Base-by-base conservation (phyloP, 2,797 vertebrate genomes). In the Thalassophryne amazonica region DNA sequence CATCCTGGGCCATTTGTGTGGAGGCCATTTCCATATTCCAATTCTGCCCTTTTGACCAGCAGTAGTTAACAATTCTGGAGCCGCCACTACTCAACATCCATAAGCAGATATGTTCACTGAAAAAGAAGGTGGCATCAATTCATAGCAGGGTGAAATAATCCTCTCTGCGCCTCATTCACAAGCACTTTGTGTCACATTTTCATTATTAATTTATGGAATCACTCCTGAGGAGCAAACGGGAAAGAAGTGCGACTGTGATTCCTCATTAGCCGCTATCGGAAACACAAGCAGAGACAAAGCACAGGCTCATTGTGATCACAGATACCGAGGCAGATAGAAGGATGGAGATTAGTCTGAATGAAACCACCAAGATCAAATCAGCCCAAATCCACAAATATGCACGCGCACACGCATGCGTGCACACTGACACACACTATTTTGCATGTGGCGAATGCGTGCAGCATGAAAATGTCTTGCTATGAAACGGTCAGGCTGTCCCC, bases 181-280 rank as follows among this genome's bases (percentile, higher is more conserved):
- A 8, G 55, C 12, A 28, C 24, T 58, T 52, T 57, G 55, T 46
- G 69, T 38, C 47, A 64, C 27, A 52, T 58, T 55, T 62, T 40
- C 46, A 70, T 78, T 48, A 71, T 53, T 51, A 54, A 55, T 64
- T 55, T 25, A 66, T 29, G 36, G 36, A 52, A 57, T 71, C 8
- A 50, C 46, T 66, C 65, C 35, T 39, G 28, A 69, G 58, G 42
- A 58, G 34, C n/a, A 14, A 59, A 28, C 38, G 33, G 49, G 20
- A 46, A 52, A n/a, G n/a, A 53, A 52, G 46, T 46, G 52, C 28
- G 41, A 45, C 59, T 46, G 15, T 65, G 63, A 73, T 63, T 74
- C 58, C 61, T 83, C 68, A 74, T 85, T 80, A 80, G 49, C 61
- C 21, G 45, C 73, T 84, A 85, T 83, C 78, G 60, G 48, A 19